Evolutionary conservation across 2,888 invertebrate species (phyloP), one percentile per base, ranked within the genome.

Genomic region (Mycogona germanica): DNA sequence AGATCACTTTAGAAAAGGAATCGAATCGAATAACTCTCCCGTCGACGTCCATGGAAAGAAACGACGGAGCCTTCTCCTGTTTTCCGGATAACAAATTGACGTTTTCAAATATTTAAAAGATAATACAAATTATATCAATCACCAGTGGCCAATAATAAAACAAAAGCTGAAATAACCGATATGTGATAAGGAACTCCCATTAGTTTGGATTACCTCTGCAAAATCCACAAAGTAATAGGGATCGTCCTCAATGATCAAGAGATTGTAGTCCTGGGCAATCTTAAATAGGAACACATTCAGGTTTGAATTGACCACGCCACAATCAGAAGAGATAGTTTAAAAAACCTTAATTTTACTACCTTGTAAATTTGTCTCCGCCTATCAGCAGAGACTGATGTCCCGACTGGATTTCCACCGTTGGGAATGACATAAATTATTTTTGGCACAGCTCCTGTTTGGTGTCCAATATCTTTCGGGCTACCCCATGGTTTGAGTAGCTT

Each of bases 191-290:
- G n/a, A n/a, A n/a, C n/a, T n/a, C n/a, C n/a, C n/a, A n/a, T n/a
- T n/a, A n/a, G n/a, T n/a, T n/a, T n/a, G n/a, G n/a, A n/a, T n/a
- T 58, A 78, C 79, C 56, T 78, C 75, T 59, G 76, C 70, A 67
- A 82, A 87, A 66, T 82, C 80, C 64, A 87, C 70, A 65, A 82
- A 86, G 70, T 80, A 83, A 64, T 87, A 87, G 0, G 87, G 84
- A 68, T 87, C 87, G 63, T 87, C 87, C 66, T 87, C 87, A 7
- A 87, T 64, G 51, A 87, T 84, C 9, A 87, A 64, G 37, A 87
- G 76, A 69, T 87, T 79, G 66, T 82, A 84, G 66, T 78, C 75
- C 68, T 82, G 82, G 42, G 84, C 84, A 58, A 87, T 73, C 58
- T 64, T 57, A 19, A 48, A 48, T 19, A 48, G 2, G 17, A n/a